Evolutionary conservation across 2,888 invertebrate species (phyloP), one percentile per base, ranked within the genome.

Genomic region (Thysanoteuthis rhombus): DNA sequence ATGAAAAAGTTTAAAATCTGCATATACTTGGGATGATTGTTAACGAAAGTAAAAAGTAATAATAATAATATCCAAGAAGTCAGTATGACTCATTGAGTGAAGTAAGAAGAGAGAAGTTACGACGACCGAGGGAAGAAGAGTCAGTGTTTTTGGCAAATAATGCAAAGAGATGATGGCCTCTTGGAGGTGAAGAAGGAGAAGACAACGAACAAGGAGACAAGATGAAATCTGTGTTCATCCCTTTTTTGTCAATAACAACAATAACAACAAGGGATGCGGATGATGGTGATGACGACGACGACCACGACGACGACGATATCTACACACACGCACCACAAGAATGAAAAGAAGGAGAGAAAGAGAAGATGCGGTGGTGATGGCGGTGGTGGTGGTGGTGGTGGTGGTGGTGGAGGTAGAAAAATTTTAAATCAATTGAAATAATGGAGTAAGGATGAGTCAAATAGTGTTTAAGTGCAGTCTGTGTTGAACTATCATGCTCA

Each of bases 381-480:
- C 19, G 90, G 32, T 90, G 90, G 91, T 28, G 91, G 16, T 91
- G 91, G 91, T 40, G 91, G 39, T 42, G 38, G 42, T 19, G 91
- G 42, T 32, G 39, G 32, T 39, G 91, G 91, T 28, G 40, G 0
- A 39, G 91, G 40, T 42, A 40, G 39, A 6, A 90, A 45, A 42
- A 25, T 91, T 91, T 92, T 94, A 91, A 94, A 94, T 94, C 94
- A 94, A 94, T 94, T 94, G 93, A 94, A 94, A 94, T 94, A 94
- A 94, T 93, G 94, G 94, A 91, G 91, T 52, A 94, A 38, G 92
- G 93, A 94, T 94, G 94, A 94, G 93, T 93, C 93, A 93, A 93
- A 90, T 92, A 92, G 40, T 42, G 91, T 91, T 75, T 91, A 91
- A 91, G 91, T 91, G 91, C 91, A 91, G 91, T 45, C 91, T 91